These are phyloP conservation scores for Tapirus terrestris DNA, from an alignment of 2,113 vertebrate species.

Conservation along the genomic window DNA sequence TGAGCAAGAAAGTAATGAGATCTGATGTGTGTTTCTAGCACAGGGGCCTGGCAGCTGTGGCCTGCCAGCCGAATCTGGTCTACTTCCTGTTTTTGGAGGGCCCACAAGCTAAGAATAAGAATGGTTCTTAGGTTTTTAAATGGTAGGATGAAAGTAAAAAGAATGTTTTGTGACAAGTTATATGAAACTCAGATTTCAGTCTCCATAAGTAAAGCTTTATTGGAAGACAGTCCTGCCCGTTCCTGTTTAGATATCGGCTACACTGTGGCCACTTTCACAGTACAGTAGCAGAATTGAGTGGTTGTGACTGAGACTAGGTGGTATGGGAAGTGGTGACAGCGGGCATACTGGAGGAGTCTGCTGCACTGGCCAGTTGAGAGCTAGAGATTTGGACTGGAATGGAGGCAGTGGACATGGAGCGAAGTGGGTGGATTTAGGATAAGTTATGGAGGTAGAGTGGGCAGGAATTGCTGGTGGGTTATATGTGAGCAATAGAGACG, in stretches of 20 bases:
- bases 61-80: neutral
- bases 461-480: neutral
- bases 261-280: fast-evolving
- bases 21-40: no score
- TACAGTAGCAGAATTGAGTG: neutral
- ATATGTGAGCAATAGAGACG: neutral
- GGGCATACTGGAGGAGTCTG: neutral
- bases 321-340: neutral
- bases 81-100: constrained; percentile 27
- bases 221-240: fast-evolving
- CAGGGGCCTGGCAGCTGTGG: neutral
- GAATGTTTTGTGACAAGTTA: neutral
- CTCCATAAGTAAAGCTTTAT: neutral
- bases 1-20: neutral
- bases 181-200: no score
- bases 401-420: fast-evolving
- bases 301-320: no score
- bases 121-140: neutral
- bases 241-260: fast-evolving
- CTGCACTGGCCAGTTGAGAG: neutral
- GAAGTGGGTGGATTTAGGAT: neutral
- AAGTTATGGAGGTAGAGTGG: neutral
- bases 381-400: neutral
- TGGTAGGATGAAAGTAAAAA: neutral
- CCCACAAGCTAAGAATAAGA: neutral